Conservation (phyloP, 2,113 vertebrate species). For the Nothoprocta pentlandii region DNA sequence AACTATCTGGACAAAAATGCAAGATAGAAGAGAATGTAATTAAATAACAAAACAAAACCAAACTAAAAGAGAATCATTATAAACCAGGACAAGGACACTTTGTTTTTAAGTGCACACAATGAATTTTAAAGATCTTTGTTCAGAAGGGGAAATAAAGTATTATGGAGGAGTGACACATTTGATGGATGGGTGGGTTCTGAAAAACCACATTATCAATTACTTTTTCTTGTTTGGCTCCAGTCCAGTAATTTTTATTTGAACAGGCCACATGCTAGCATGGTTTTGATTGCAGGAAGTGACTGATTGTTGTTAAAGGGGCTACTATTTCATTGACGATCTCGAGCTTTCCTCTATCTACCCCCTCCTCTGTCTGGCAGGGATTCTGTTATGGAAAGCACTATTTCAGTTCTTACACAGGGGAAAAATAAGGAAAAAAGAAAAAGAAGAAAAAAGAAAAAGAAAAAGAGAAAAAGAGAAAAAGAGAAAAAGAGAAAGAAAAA, state of each 20-base stretch:
- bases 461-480: too few relatives aligned
- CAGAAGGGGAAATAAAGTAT: conserved; percentile 77
- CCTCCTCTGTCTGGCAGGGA: conserved; percentile 38
- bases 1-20: conserved; percentile 69
- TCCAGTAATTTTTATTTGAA: conserved; percentile 81
- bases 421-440: too few relatives aligned
- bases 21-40: conserved; percentile 72
- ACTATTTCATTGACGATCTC: conserved; percentile 63
- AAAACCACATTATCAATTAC: conserved; percentile 80
- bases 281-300: conserved; percentile 78
- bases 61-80: conserved; percentile 75
- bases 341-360: conserved; percentile 29
- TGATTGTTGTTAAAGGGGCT: conserved; percentile 65
- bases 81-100: conserved; percentile 74
- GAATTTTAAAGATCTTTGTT: conserved; percentile 80
- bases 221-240: conserved; percentile 74
- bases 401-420: conserved; percentile 36
- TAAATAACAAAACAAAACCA: conserved; percentile 78
- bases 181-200: conserved; percentile 74
- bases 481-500: too few relatives aligned
- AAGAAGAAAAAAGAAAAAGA: too few relatives aligned
- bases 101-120: conserved; percentile 77
- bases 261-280: conserved; percentile 66
- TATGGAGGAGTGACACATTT: conserved; percentile 74
- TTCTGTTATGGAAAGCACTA: conserved; percentile 35